phyloP scores from a whole-genome alignment of 2,888 invertebrate species.

The Elmis aenea region DNA sequence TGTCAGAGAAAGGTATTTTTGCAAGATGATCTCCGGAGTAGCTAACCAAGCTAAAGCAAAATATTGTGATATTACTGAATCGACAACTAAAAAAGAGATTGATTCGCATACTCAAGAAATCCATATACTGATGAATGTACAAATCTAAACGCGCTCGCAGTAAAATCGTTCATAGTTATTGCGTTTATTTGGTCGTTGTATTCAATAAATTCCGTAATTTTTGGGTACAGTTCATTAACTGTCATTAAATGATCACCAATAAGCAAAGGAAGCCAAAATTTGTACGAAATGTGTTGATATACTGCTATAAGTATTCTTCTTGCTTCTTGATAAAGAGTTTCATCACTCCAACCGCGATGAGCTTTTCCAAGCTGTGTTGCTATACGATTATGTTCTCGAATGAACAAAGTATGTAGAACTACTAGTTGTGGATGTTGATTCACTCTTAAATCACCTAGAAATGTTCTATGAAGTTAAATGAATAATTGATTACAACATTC shows the following conservation, averaged over 20 bases:
- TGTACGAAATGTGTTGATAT: slow-evolving; percentile 64
- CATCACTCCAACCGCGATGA: slow-evolving; percentile 66
- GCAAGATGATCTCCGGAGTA: too few relatives aligned
- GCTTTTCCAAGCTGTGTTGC: slow-evolving; percentile 53
- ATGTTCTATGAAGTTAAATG: not conserved
- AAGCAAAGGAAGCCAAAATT: slow-evolving; percentile 67
- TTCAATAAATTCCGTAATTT: slow-evolving; percentile 45
- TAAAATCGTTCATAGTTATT: slow-evolving; percentile 14
- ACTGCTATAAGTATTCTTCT: slow-evolving; percentile 60
- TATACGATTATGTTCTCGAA: slow-evolving; percentile 70
- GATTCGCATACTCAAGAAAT: slow-evolving; percentile 11
- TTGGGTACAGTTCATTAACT: slow-evolving; percentile 51
- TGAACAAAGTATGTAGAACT: slow-evolving; percentile 60
- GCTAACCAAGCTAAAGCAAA: too few relatives aligned
- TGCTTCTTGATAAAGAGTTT: slow-evolving; percentile 62
- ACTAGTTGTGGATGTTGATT: slow-evolving; percentile 68
- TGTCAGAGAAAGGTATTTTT: too few relatives aligned
- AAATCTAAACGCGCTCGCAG: slow-evolving; percentile 15
- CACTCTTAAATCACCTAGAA: slow-evolving; percentile 62
- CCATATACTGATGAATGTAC: slow-evolving; percentile 21
- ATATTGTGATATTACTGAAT: too few relatives aligned
- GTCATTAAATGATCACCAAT: slow-evolving; percentile 55
- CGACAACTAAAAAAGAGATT: too few relatives aligned
- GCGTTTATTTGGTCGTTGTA: slow-evolving; percentile 13
- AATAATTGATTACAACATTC: not conserved